Conservation (phyloP, 2,797 vertebrate species). For the Diplodus sargus region DNA sequence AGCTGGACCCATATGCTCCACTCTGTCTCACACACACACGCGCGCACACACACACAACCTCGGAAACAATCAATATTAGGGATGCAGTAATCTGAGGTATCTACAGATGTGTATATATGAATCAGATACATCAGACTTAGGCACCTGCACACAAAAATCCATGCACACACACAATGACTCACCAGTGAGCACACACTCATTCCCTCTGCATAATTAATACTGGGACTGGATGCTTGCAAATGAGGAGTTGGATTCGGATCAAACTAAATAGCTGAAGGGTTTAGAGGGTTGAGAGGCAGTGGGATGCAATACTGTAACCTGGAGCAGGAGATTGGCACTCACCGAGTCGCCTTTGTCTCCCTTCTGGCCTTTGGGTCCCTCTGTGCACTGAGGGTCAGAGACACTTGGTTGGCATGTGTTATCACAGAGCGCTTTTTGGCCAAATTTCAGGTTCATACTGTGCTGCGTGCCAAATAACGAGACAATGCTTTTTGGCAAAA, state of each 20-base stretch:
- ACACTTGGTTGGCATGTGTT: conserved; percentile 72
- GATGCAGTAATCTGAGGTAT: neutral
- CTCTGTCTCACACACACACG: conserved; percentile 6
- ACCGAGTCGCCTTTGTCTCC: conserved; percentile 83
- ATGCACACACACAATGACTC: neutral
- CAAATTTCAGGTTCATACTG: conserved; percentile 27
- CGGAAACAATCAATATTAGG: neutral
- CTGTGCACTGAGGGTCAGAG: conserved; percentile 76
- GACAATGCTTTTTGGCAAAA: conserved; percentile 39
- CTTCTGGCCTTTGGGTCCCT: conserved; percentile 78
- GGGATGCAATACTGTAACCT: conserved; percentile 50
- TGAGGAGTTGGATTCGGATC: conserved; percentile 51
- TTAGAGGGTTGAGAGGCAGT: conserved; percentile 19
- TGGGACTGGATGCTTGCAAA: conserved; percentile 39
- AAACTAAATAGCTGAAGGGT: conserved; percentile 49
- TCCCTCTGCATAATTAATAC: conserved; percentile 39
- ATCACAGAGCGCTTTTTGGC: conserved; percentile 44
- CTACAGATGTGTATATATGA: neutral
- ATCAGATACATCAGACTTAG: conserved; percentile 1
- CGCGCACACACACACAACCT: conserved; percentile 21
- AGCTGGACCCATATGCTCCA: conserved; percentile 42
- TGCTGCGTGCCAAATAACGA: conserved; percentile 51
- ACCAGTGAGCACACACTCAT: conserved; percentile 33
- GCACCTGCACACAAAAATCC: neutral
- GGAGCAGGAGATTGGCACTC: conserved; percentile 69